phyloP scores from a whole-genome alignment of 2,888 invertebrate species.

The Tipula lateralis region DNA sequence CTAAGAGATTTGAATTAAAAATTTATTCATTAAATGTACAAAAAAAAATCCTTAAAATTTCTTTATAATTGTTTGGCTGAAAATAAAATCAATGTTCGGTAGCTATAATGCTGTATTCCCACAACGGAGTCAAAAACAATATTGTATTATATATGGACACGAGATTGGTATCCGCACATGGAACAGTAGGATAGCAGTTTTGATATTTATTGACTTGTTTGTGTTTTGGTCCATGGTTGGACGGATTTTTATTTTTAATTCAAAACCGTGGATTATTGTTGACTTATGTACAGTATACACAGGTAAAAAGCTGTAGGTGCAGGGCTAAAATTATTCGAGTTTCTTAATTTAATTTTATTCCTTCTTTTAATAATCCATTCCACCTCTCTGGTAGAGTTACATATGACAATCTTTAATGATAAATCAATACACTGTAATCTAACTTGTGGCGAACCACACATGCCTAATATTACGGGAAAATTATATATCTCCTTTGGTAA shows the following conservation, averaged over 20 bases:
- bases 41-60: not conserved
- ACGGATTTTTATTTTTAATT: not conserved
- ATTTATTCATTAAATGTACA: not conserved
- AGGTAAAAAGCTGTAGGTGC: too few species aligned
- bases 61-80: not conserved
- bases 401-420: too few species aligned
- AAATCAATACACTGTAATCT: too few species aligned
- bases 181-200: not conserved
- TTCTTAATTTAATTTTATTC: too few species aligned
- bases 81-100: not conserved
- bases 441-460: too few species aligned
- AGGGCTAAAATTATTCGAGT: too few species aligned
- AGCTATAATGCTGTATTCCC: not conserved
- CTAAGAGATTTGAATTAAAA: not conserved
- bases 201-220: not conserved
- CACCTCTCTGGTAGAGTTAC: too few species aligned
- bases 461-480: too few species aligned
- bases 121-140: not conserved
- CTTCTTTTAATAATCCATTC: too few species aligned
- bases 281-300: too few species aligned
- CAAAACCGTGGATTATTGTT: too few species aligned
- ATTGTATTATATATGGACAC: not conserved
- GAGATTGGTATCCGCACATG: not conserved
- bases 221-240: not conserved
- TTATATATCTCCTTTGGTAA: too few species aligned